Base-by-base conservation (phyloP, 2,797 vertebrate genomes). In the Leptoclinus maculatus region DNA sequence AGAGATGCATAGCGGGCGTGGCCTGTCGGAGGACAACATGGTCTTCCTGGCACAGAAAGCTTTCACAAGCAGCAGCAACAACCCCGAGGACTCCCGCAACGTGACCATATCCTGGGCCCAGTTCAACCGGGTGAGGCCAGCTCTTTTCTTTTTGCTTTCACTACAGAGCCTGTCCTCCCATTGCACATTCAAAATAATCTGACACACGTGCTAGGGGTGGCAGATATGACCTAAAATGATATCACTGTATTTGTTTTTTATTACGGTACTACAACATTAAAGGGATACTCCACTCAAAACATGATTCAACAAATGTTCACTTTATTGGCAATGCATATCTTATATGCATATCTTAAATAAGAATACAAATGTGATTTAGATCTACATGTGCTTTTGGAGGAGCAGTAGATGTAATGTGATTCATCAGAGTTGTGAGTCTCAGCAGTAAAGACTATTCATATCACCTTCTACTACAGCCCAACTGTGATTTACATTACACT, bases 101-200 rank as follows among this genome's bases (percentile, higher is more conserved):
- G 96, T 97, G 96, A 95, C 96, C 0, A 97, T 99, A 83, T 97
- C 97, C 89, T 99, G 98, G 98, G 96, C 97, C 74, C 98, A 99
- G 94, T 99, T 99, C 92, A 99, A 99, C 91, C 90, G 97, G 95
- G 97, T 99, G 91, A 95, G 89, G 1, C 80, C 36, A 13, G 16
- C 14, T 43, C 3, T 0, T 63, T 25, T 45, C 21, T n/a, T n/a
- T n/a, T n/a, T 17, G 43, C 43, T 6, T 45, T 45, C 43, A 45
- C 23, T 23, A 23, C 23, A 13, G 51, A 23, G 10, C 23, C 47
- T 21, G 47, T 49, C 45, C 47, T 3, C 6, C 21, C 21, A 11
- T 12, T 51, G 47, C n/a, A 51, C 47, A 5, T 51, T 51, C 2
- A 11, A 23, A 51, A 23, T 51, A n/a, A 9, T 49, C 19, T 3